Evolutionary conservation across 2,113 vertebrate genomes (phyloP).

Genomic region (Atrichornis clamosus): DNA sequence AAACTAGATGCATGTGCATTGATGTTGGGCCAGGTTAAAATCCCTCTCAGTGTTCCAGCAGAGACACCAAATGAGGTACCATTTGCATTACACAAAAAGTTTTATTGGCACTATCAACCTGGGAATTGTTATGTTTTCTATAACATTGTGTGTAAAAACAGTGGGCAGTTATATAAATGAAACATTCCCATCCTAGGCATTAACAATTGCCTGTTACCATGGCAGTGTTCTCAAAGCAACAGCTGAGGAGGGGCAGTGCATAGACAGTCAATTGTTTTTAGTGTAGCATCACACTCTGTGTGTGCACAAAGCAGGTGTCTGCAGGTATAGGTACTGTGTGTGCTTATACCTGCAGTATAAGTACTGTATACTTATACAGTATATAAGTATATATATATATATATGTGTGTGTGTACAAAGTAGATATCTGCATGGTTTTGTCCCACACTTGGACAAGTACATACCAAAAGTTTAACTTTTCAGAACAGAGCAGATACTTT

Average conservation of each 20-base stretch:
- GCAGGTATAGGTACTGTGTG: not conserved
- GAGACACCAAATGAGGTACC: not conserved
- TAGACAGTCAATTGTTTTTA: not conserved
- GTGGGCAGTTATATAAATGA: not conserved
- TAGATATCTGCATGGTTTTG: not conserved
- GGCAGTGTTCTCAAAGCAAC: not conserved
- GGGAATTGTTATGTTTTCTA: not conserved
- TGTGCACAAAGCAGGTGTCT: not conserved
- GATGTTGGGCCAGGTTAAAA: not conserved
- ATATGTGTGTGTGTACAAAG: not conserved
- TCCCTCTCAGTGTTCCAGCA: not conserved
- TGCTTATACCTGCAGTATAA: no score
- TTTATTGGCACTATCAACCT: not conserved
- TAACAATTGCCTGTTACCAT: not conserved
- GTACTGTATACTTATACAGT: no score
- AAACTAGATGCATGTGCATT: not conserved
- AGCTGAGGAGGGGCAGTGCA: not conserved
- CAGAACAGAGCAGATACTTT: not conserved
- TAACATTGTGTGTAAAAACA: not conserved
- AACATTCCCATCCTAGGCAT: not conserved
- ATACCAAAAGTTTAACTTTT: not conserved
- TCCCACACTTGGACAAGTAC: not conserved
- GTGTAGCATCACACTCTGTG: fast-evolving
- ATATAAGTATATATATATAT: no score
- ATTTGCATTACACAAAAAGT: not conserved